Conservation (phyloP, 2,888 invertebrate species). For the Drosophila multiciliata region DNA sequence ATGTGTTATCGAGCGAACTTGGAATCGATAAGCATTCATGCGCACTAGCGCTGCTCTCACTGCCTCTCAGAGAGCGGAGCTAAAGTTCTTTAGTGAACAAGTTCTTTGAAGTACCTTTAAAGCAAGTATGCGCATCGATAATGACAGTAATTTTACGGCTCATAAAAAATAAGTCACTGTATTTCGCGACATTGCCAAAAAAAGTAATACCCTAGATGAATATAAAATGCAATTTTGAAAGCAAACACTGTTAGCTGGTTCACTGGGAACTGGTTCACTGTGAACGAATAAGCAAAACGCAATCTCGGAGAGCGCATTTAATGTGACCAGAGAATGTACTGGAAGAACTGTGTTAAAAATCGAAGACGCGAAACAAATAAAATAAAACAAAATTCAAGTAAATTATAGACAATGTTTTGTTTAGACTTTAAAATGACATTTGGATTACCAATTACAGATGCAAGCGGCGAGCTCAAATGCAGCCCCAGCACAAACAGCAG, state of each 20-base stretch:
- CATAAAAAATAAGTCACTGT: neutral
- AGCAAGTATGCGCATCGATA: neutral
- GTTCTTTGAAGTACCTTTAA: neutral
- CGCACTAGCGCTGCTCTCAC: slow-evolving; percentile 23
- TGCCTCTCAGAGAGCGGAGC: neutral
- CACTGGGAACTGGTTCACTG: slow-evolving; percentile 33
- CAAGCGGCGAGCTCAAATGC: slow-evolving; percentile 9
- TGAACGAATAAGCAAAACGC: neutral
- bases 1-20: slow-evolving; percentile 28
- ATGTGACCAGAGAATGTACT: slow-evolving; percentile 34
- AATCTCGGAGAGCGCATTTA: slow-evolving; percentile 7
- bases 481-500: neutral
- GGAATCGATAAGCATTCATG: slow-evolving; percentile 49
- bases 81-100: slow-evolving; percentile 6
- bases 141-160: neutral
- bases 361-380: slow-evolving; percentile 23
- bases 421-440: neutral
- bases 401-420: neutral
- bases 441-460: slow-evolving; percentile 33
- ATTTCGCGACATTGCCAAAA: neutral
- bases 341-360: slow-evolving; percentile 21
- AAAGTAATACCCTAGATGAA: neutral
- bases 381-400: slow-evolving; percentile 3
- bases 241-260: slow-evolving; percentile 20
- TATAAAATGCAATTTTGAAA: neutral